Conservation (phyloP, 64 coral and sea anemone genomes). For the Anthopleura sola region DNA sequence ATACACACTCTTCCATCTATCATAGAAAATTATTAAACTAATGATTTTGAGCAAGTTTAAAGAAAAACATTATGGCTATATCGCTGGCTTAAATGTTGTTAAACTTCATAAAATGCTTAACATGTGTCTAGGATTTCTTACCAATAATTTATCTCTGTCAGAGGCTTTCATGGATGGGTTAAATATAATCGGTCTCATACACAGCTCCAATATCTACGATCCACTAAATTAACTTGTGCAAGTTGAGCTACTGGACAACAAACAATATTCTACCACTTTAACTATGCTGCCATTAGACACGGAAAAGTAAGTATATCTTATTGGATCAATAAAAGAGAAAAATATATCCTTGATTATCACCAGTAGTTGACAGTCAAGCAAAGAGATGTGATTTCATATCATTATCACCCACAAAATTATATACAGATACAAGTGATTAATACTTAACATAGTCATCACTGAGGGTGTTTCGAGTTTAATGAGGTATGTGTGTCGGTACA, state of each 20-base stretch:
- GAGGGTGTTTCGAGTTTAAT: slow-evolving; percentile 18
- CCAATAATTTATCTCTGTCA: slow-evolving; percentile 25
- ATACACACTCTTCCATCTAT: too few species aligned
- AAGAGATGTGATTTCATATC: slow-evolving; percentile 15
- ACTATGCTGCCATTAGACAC: background rate
- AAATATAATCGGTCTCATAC: background rate
- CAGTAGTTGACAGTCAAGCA: background rate
- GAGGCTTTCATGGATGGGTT: background rate
- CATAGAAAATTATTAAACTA: background rate
- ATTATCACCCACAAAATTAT: slow-evolving; percentile 3
- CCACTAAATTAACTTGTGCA: background rate
- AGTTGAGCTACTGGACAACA: background rate
- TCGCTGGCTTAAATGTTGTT: background rate
- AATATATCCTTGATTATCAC: background rate
- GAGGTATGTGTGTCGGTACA: background rate
- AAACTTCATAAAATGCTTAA: background rate
- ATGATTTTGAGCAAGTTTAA: background rate
- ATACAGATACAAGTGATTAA: slow-evolving; percentile 26
- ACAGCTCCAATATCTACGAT: background rate
- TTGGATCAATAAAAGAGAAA: background rate
- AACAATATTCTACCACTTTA: background rate
- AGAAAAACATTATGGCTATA: background rate
- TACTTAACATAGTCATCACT: slow-evolving; percentile 11
- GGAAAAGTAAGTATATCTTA: background rate
- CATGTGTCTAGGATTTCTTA: background rate